These are phyloP conservation scores for Drosophila lowei DNA, from an alignment of 1,140 invertebrate species.

Conservation along the genomic window DNA sequence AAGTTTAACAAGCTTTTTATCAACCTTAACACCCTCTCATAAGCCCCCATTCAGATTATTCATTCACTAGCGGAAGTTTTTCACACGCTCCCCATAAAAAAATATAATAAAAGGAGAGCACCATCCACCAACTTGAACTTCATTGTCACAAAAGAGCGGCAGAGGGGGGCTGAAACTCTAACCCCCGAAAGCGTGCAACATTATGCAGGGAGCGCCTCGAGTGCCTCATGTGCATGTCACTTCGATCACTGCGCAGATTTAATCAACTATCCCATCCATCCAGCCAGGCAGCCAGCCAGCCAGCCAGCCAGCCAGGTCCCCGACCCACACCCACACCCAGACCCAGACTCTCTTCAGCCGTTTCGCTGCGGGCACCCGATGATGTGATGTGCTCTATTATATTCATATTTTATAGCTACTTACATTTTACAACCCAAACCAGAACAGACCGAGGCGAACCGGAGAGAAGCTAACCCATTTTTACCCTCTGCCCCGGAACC, in stretches of 20 bases:
- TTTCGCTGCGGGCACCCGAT: slow-evolving; percentile 48
- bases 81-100: slow-evolving; percentile 42
- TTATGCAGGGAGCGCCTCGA: slow-evolving; percentile 47
- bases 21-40: slow-evolving; percentile 16
- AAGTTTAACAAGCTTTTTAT: slow-evolving; percentile 23
- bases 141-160: slow-evolving; percentile 32
- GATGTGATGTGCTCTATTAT: slow-evolving; percentile 68
- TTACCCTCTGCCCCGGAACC: background rate
- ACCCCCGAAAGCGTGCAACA: slow-evolving; percentile 13
- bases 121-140: slow-evolving; percentile 37
- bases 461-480: too few species aligned
- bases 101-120: slow-evolving; percentile 10
- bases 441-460: too few species aligned
- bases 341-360: slow-evolving; percentile 10
- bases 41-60: slow-evolving; percentile 24
- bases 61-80: slow-evolving; percentile 48
- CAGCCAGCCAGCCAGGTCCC: background rate
- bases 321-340: background rate
- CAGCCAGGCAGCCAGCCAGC: background rate
- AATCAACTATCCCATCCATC: slow-evolving; percentile 47
- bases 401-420: slow-evolving; percentile 72
- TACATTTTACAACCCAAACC: slow-evolving; percentile 51
- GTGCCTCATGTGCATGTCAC: slow-evolving; percentile 61
- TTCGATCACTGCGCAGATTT: slow-evolving; percentile 65
- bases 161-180: slow-evolving; percentile 5